Base-by-base conservation (phyloP, 2,113 vertebrate genomes). In the Anser cygnoides region DNA sequence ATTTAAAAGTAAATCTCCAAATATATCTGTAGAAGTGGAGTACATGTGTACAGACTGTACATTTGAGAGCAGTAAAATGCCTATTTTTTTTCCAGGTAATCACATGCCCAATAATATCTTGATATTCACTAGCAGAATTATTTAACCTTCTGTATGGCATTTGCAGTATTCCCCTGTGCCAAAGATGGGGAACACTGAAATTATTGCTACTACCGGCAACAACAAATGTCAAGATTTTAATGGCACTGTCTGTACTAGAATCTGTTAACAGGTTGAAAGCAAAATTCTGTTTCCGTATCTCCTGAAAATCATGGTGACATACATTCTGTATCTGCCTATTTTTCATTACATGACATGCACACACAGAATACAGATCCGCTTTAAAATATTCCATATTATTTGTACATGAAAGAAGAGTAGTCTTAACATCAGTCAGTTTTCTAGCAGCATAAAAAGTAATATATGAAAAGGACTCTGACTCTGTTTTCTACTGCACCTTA, bases 161-260 rank as follows among this genome's bases (percentile, higher is more conserved):
- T 68, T 85, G 13, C 18, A 78, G 11, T 85, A 77, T 46, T 90
- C 25, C 71, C 55, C 39, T 73, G 78, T 75, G 58, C 55, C 20
- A n/a, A 66, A 37, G 39, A 17, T 39, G 16, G 37, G 58, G 59
- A 80, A 84, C 50, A 91, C 11, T 49, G n/a, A 76, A 91, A 91
- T 81, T 78, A n/a, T 17, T 83, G 54, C 72, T 72, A 57, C 61
- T 83, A 43, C 11, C 31, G 59, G 49, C 41, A 81, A 19, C 39
- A 90, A 25, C 20, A 75, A 68, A 67, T 83, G 20, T 71, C 80
- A 96, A 61, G 29, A 74, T 92, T 93, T 83, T 92, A 93, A 61
- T 54, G 29, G 37, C 62, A 41, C 21, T 72, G 37, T 49, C 75
- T 92, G 79, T 49, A 43, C 23, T 54, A 29, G 28, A 78, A 86